Conservation (phyloP, 2,113 vertebrate species). For the Caloenas nicobarica region DNA sequence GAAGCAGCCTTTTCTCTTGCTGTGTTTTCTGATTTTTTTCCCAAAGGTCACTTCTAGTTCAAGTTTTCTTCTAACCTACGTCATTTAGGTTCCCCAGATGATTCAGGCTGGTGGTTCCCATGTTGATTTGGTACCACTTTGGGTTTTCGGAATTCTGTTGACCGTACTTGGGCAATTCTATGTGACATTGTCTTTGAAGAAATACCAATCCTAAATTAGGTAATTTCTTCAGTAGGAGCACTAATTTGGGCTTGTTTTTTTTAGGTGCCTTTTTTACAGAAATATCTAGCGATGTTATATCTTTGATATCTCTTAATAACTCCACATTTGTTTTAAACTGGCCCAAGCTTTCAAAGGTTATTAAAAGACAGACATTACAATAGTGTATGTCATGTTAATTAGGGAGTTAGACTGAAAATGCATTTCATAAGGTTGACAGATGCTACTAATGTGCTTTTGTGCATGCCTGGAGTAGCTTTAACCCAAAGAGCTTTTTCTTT, state of each 20-base stretch:
- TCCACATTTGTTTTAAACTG: background rate
- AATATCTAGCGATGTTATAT: background rate
- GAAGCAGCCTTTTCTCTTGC: background rate
- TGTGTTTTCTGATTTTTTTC: background rate
- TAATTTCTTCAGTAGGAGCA: background rate
- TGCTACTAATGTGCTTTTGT: constrained; percentile 44
- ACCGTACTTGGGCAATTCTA: background rate
- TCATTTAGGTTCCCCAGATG: background rate
- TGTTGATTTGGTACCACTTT: background rate
- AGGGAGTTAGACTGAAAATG: background rate
- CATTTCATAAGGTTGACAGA: constrained; percentile 27
- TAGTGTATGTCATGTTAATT: background rate
- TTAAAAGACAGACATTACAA: background rate
- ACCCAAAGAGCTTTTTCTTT: constrained; percentile 22
- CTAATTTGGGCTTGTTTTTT: background rate
- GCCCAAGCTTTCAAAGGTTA: background rate
- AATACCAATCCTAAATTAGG: background rate
- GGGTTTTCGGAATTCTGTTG: background rate
- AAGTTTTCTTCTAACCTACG: background rate
- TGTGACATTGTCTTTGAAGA: background rate
- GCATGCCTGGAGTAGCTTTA: constrained; percentile 4
- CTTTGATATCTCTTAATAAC: background rate
- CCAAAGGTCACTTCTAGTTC: background rate
- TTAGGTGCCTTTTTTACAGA: background rate
- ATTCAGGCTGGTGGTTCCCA: background rate